These are phyloP conservation scores for Callipepla californica DNA, from an alignment of 2,113 vertebrate species.

Conservation along the genomic window DNA sequence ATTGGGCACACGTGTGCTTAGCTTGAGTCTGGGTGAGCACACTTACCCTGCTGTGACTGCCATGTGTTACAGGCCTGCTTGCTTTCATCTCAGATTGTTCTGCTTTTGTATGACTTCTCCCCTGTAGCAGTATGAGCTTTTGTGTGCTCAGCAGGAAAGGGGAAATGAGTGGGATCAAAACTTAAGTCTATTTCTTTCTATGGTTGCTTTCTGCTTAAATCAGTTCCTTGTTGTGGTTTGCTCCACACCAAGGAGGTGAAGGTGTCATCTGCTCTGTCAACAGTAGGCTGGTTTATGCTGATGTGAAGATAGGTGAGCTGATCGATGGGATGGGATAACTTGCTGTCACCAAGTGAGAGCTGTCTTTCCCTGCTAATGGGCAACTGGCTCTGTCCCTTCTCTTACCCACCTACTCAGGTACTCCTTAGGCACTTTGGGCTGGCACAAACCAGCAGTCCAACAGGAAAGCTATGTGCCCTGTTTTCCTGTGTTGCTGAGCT, in stretches of 20 bases:
- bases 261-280: background rate
- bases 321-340: background rate
- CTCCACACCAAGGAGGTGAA: background rate
- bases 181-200: background rate
- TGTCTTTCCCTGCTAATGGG: background rate
- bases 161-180: background rate
- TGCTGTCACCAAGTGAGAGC: background rate
- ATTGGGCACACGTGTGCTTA: background rate
- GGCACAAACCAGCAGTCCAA: background rate
- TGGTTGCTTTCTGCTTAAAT: background rate
- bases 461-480: too few relatives aligned
- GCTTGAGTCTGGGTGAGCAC: background rate
- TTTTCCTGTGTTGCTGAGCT: background rate
- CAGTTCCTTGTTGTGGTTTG: background rate
- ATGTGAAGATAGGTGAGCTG: background rate
- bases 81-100: background rate
- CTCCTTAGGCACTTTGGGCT: background rate
- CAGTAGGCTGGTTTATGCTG: background rate
- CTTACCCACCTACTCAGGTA: background rate
- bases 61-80: background rate
- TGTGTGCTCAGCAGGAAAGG: background rate
- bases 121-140: background rate
- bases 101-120: background rate
- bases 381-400: background rate
- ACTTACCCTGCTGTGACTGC: background rate